Percentiles rank a stretch among this genome's conserved stretches.
Conservation (phyloP, 2,113 vertebrate genomes). For the Chionis minor region DNA sequence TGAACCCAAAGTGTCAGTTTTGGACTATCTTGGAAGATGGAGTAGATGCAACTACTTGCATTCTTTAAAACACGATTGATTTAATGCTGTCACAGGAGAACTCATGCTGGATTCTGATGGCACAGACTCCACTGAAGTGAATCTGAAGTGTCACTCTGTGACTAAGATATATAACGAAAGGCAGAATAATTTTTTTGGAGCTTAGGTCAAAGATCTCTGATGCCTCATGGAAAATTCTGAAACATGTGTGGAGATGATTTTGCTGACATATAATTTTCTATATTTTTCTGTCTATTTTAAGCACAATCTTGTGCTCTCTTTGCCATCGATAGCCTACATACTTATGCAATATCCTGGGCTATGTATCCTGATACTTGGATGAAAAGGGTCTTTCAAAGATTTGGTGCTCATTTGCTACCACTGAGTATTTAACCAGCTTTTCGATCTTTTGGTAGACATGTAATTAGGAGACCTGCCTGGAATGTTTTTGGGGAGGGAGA, state of each 20-base stretch:
- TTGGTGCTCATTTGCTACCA: background rate
- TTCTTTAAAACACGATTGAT: slow-evolving; percentile 48
- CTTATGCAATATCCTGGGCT: background rate
- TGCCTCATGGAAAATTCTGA: slow-evolving; percentile 34
- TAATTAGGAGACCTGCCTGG: background rate
- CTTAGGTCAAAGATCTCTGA: slow-evolving; percentile 36
- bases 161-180: background rate
- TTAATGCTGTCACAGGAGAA: slow-evolving; percentile 34
- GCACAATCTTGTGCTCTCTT: background rate
- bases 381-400: background rate
- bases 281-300: slow-evolving; percentile 44
- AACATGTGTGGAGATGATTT: slow-evolving; percentile 4
- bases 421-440: background rate
- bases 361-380: background rate
- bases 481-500: background rate
- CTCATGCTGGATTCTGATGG: background rate
- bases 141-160: slow-evolving; percentile 33
- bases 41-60: slow-evolving; percentile 29
- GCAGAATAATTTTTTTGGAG: background rate
- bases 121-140: background rate
- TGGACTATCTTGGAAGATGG: background rate
- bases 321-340: background rate
- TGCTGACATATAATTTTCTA: slow-evolving; percentile 20
- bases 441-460: background rate
- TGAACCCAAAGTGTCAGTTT: slow-evolving; percentile 33